Evolutionary conservation across 2,888 invertebrate genomes (phyloP), one percentile per base, ranked within the genome.

Genomic region (Tetranychus piercei): DNA sequence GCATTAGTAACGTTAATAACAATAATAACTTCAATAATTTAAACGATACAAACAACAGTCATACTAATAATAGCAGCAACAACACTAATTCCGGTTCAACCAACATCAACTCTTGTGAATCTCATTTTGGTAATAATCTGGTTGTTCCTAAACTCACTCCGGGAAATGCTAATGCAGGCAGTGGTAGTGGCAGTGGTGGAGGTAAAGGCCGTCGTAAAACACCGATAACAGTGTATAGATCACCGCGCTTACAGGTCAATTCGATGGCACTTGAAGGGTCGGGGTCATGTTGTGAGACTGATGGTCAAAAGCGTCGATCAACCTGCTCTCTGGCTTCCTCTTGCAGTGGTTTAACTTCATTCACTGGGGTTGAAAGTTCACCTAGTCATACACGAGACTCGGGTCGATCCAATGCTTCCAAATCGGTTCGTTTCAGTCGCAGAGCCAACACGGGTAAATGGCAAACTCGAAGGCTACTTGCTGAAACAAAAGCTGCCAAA

Each of bases 401-500:
- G 15, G 64, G 34, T 71, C 20, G 34, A 34, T 23, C 44, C 18
- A 71, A 71, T 43, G 11, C 69, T 23, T 44, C 23, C 34, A 71
- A 71, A 71, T 71, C 71, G 44, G 43, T 71, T 44, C 71, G 71
- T 9, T 71, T 71, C 43, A 34, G n/a, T 20, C 34, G 71, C 80
- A 86, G 92, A 76, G 93, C 93, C 82, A 91, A 93, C 77, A 67
- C 43, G 18, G 73, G 73, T 15, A 93, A 92, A 82, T 90, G 91
- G 5, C 84, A 84, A 86, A 92, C 92, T 77, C 92, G 92, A 82
- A 88, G 92, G 72, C 93, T 93, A 82, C 87, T 91, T 6, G 92
- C 93, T 89, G 95, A 96, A 82, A 94, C 94, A 0, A 95, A 95
- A 84, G 95, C 95, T 0, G 94, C 95, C 1, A 95, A 95, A 83